Evolutionary conservation across 2,113 vertebrate genomes (phyloP), one percentile per base, ranked within the genome.

Genomic region (Proteles cristata): DNA sequence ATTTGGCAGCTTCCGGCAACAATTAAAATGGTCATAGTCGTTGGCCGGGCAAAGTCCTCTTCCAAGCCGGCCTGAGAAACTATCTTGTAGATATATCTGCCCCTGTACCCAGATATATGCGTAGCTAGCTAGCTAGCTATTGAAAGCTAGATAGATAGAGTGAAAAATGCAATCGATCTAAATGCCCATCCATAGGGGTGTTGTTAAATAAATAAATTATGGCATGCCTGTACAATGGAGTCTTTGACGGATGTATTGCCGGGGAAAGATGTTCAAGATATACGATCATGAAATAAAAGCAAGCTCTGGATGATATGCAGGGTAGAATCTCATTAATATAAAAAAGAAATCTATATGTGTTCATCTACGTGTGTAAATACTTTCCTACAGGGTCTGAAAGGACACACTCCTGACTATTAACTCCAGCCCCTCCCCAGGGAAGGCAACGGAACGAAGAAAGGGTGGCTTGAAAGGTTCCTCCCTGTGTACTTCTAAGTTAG

Each of bases 1-100:
- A 93, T 96, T 96, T 96, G 93, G 82, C 81, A 89, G 69, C 88
- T 94, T 89, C 43, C 93, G 94, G 95, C 35, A 93, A 89, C 93
- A 92, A 83, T 97, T 93, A 93, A 96, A 96, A 86, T 88, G 82
- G 65, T 93, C 89, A 92, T 58, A 96, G 65, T 63, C 31, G 88
- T 97, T 96, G 73, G 73, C 66, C n/a, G 50, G 85, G 88, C 90
- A 95, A 76, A 81, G 15, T 45, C 26, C 11, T 96, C 82, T 93
- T 97, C 93, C 55, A 97, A 94, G 35, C 53, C 86, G 94, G 74
- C 8, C n/a, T 89, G 90, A 68, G 53, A 94, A 97, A 74, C 43
- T 91, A 65, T 88, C 63, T 43, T 35, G 73, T 45, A 69, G 48
- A 80, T 69, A 76, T 19, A 90, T 61, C 94, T 97, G 76, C 53